Evolutionary conservation across 2,888 invertebrate species (phyloP), one percentile per base, ranked within the genome.

Genomic region (Polymixis flavicincta): DNA sequence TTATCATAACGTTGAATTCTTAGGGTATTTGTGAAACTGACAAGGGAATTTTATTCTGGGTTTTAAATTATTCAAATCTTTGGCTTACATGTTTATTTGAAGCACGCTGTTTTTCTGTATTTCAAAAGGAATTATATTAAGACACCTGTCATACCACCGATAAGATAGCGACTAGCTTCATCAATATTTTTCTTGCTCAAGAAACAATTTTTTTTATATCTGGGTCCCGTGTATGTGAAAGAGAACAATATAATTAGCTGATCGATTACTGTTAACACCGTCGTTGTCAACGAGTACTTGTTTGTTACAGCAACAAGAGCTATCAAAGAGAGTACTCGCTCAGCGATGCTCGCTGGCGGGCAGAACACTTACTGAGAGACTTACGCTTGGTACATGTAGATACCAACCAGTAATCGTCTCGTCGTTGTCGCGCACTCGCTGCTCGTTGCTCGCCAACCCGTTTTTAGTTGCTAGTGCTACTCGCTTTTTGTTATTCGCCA

Each of bases 1-100:
- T 74, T 82, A 84, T 84, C 66, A 80, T 79, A 74, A 76, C 52
- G 76, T 70, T 52, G 73, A 37, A 74, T 71, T 75, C 63, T 78
- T 65, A 57, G 52, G 17, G n/a, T 68, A 54, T 80, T 83, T 73
- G 57, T 37, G 61, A 69, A 76, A 64, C 59, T 74, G 70, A 65
- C 63, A 67, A 60, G 22, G 52, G 42, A 65, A 68, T 75, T 71
- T 65, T 68, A 75, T 70, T 67, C 22, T 32, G 17, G 48, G 63
- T 61, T 60, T 64, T 59, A 63, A 74, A 71, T 71, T 66, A 63
- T 73, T 50, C 13, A 67, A 78, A 68, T 71, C 28, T 50, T 60
- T 57, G 28, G 52, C 19, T 71, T 66, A 63, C 25, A n/a, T 37
- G 52, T 63, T 71, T 61, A 63, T 69, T 68, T 69, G 17, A 45